These are phyloP conservation scores for Opisthograptis luteolata DNA, from an alignment of 2,888 invertebrate species.

Conservation along the genomic window DNA sequence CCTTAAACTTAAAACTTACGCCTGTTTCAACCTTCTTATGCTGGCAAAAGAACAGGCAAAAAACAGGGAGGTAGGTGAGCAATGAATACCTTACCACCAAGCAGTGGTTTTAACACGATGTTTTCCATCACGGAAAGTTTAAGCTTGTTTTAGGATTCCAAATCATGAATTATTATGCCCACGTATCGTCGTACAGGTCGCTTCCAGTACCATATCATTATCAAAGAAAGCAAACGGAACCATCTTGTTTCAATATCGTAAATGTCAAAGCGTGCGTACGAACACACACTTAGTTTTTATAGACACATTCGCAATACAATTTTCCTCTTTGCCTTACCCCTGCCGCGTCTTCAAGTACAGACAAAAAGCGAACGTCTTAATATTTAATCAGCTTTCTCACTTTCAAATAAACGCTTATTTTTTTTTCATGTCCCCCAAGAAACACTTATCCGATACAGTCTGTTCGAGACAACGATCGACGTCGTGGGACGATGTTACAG, in stretches of 20 bases:
- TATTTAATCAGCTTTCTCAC: slow-evolving; percentile 39
- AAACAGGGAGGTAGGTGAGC: too few species aligned
- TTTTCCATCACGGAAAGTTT: too few species aligned
- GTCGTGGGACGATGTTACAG: too few species aligned
- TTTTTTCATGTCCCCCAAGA: slow-evolving; percentile 32
- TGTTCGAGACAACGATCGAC: slow-evolving; percentile 11
- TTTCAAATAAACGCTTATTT: slow-evolving; percentile 40
- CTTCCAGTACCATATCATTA: slow-evolving; percentile 5
- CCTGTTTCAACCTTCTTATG: too few species aligned
- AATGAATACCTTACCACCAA: too few species aligned
- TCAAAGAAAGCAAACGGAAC: not conserved
- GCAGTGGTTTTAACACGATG: too few species aligned
- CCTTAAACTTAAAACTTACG: too few species aligned
- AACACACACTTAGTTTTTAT: slow-evolving; percentile 21
- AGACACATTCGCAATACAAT: slow-evolving; percentile 17
- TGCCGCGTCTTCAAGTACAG: slow-evolving; percentile 1
- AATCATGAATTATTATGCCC: too few species aligned
- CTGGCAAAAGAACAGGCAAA: too few species aligned
- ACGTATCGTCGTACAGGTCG: too few species aligned
- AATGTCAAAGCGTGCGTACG: slow-evolving; percentile 8
- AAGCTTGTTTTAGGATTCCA: too few species aligned
- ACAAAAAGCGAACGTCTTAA: slow-evolving; percentile 29
- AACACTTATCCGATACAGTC: slow-evolving; percentile 14
- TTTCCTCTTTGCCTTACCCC: slow-evolving; percentile 7
- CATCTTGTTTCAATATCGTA: slow-evolving; percentile 1